phyloP scores from a whole-genome alignment of 2,797 vertebrate species.

The Gallinago nigripennis region DNA sequence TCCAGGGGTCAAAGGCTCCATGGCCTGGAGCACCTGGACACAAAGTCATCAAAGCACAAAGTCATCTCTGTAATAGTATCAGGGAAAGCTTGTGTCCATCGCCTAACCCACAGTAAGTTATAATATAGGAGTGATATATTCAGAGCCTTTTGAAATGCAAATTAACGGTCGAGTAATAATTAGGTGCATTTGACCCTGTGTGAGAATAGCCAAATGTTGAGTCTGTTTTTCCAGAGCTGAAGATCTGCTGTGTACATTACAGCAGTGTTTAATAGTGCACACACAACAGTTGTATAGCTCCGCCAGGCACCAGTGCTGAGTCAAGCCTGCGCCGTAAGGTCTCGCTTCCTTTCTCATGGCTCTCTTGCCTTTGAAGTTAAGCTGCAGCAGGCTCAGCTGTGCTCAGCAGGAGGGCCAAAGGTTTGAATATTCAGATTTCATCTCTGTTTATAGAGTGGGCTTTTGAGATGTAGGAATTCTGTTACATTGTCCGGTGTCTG shows the following conservation, averaged over 20 bases:
- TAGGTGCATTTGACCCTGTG: not conserved
- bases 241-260: not conserved
- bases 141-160: conserved; percentile 3
- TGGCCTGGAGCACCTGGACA: not conserved
- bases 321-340: not conserved
- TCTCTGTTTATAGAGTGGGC: conserved; percentile 45
- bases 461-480: conserved; percentile 60
- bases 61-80: not conserved
- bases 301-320: conserved; percentile 3
- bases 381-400: conserved; percentile 62
- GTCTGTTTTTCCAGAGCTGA: not conserved
- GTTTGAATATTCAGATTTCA: conserved; percentile 65
- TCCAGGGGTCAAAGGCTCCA: not conserved
- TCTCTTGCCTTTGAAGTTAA: conserved; percentile 54
- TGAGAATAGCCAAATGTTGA: conserved; percentile 5
- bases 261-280: not conserved
- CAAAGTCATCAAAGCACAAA: not conserved
- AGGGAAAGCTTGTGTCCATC: not conserved
- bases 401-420: conserved; percentile 16
- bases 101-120: not conserved
- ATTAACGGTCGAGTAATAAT: not conserved
- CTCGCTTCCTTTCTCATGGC: conserved; percentile 57
- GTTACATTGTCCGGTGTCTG: not conserved
- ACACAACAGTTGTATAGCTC: not conserved
- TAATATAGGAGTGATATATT: not conserved